These are phyloP conservation scores for Nysson spinosus DNA, from an alignment of 2,888 invertebrate genomes.

Conservation along the genomic window DNA sequence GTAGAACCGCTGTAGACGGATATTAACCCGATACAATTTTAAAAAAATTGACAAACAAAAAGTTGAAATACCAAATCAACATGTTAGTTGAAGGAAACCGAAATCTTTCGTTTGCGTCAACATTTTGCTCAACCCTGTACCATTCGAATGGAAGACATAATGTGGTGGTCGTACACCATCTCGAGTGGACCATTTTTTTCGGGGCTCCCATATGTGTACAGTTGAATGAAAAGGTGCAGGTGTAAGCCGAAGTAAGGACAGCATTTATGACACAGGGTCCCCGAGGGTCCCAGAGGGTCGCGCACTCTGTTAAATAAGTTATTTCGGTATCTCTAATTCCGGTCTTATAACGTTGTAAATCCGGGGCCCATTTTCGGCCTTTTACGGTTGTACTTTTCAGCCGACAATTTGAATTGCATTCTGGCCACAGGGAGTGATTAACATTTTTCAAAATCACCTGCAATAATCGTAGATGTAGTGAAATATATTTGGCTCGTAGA, in stretches of 20 bases:
- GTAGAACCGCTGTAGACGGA: no score
- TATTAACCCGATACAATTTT: no score
- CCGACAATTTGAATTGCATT: not conserved
- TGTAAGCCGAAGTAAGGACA: constrained; percentile 12
- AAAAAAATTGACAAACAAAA: no score
- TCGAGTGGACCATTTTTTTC: not conserved
- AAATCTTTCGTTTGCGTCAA: no score
- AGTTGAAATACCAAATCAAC: no score
- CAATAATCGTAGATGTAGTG: not conserved
- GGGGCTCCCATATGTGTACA: not conserved
- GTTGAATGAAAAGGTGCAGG: constrained; percentile 6
- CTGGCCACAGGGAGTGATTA: constrained; percentile 20
- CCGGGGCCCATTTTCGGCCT: constrained; percentile 16
- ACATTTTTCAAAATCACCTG: constrained; percentile 1
- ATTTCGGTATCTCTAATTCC: constrained; percentile 41
- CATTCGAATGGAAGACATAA: no score
- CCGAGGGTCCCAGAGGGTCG: no score
- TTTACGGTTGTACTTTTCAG: constrained; percentile 45
- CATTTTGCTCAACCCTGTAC: no score
- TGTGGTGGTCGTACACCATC: no score
- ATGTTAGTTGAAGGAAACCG: no score
- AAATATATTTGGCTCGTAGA: constrained; percentile 4
- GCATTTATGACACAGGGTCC: constrained; percentile 19
- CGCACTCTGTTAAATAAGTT: constrained; percentile 52
- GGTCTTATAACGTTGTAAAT: constrained; percentile 19